These are phyloP conservation scores for Mallotus villosus DNA, from an alignment of 2,797 vertebrate genomes.

Conservation along the genomic window DNA sequence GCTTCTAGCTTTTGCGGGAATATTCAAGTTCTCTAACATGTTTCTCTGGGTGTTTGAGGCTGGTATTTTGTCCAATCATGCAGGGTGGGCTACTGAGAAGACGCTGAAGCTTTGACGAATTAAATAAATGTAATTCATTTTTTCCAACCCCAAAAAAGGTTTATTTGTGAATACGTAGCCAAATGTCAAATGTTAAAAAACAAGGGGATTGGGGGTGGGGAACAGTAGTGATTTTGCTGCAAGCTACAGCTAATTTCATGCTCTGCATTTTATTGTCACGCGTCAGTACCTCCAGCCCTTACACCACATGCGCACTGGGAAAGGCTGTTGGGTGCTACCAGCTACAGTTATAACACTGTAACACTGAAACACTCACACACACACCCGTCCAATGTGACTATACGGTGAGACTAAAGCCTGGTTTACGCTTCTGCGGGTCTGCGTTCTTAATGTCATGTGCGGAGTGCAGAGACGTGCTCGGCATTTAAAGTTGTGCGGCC, in stretches of 20 bases:
- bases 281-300: slow-evolving; percentile 51
- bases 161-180: slow-evolving; percentile 28
- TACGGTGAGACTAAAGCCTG: too few species aligned
- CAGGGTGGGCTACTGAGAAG: too few species aligned
- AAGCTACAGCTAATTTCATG: slow-evolving; percentile 73
- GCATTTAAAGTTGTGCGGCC: too few species aligned
- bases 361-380: slow-evolving; percentile 6
- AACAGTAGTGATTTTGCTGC: slow-evolving; percentile 55
- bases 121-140: too few species aligned
- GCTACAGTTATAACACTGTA: slow-evolving; percentile 7
- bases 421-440: too few species aligned
- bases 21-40: too few species aligned
- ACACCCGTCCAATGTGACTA: background rate
- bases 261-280: slow-evolving; percentile 67
- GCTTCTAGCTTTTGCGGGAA: too few species aligned
- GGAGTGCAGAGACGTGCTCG: too few species aligned
- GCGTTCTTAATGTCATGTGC: too few species aligned
- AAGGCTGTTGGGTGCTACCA: background rate
- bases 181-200: slow-evolving; percentile 46
- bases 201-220: slow-evolving; percentile 5
- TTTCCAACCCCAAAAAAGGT: background rate
- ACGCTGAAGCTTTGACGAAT: too few species aligned
- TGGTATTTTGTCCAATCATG: too few species aligned
- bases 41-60: too few species aligned
- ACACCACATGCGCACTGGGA: slow-evolving; percentile 25